These are phyloP conservation scores for Metalampra italica DNA, from an alignment of 2,888 invertebrate species.

Conservation along the genomic window DNA sequence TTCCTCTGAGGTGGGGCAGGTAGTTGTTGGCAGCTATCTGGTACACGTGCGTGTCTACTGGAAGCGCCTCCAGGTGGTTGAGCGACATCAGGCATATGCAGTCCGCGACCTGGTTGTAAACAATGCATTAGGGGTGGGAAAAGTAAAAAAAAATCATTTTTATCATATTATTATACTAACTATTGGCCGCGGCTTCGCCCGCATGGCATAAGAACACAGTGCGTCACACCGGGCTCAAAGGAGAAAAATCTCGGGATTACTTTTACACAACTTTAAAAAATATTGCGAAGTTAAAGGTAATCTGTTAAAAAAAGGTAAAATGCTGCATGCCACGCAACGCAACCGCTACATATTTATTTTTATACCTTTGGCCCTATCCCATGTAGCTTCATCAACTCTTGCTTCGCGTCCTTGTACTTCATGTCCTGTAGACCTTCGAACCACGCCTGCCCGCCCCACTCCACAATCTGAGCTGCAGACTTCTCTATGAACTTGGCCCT, in stretches of 20 bases:
- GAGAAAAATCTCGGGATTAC: no score
- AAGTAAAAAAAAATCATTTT: no score
- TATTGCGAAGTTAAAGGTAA: no score
- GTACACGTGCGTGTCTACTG: slow-evolving; percentile 97
- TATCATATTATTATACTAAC: no score
- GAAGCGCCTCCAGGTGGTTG: slow-evolving; percentile 91
- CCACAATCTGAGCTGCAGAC: slow-evolving; percentile 83
- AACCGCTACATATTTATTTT: no score
- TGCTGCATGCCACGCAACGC: no score
- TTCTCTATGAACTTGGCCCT: slow-evolving; percentile 91
- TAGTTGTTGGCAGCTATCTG: slow-evolving; percentile 92
- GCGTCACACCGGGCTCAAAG: no score
- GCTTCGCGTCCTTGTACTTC: slow-evolving; percentile 85
- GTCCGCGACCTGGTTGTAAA: slow-evolving; percentile 88
- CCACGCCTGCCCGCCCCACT: slow-evolving; percentile 86
- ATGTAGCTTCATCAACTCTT: slow-evolving; percentile 85
- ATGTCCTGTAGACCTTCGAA: slow-evolving; percentile 81
- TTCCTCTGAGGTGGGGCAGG: slow-evolving; percentile 84
- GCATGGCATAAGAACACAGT: no score
- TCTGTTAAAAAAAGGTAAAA: no score
- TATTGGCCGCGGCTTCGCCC: no score
- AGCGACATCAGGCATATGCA: slow-evolving; percentile 98
- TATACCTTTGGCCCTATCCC: slow-evolving; percentile 96
- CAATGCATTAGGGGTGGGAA: slow-evolving; percentile 17
- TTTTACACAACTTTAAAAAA: no score